phyloP scores from a whole-genome alignment of 2,888 invertebrate species.

The Agrochola lychnidis region DNA sequence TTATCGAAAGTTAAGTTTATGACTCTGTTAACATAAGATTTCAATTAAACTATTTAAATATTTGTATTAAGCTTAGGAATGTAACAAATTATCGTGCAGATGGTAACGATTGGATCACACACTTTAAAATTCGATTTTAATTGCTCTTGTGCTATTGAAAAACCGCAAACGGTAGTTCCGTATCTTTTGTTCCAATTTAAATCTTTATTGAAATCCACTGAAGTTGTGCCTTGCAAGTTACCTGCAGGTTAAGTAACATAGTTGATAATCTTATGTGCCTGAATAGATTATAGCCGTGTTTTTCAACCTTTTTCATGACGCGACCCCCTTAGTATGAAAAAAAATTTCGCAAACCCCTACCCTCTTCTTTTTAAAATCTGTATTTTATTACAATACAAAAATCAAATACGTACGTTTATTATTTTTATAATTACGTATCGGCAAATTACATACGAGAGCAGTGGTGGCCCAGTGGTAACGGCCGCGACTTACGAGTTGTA shows the following conservation, averaged over 20 bases:
- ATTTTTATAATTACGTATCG: no score
- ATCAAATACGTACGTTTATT: no score
- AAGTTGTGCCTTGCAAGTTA: background rate
- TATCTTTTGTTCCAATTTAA: background rate
- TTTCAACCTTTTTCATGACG: no score
- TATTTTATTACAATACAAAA: no score
- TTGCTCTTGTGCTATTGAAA: background rate
- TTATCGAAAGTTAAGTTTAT: background rate
- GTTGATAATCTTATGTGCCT: background rate
- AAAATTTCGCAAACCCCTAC: no score
- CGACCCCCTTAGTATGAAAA: no score
- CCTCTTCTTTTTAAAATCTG: no score
- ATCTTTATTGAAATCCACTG: background rate
- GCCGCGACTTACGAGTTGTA: no score
- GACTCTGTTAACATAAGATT: conserved; percentile 14
- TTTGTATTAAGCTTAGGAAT: conserved; percentile 20
- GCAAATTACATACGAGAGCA: no score
- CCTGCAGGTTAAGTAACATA: background rate
- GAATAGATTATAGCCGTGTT: no score
- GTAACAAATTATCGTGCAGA: conserved; percentile 6
- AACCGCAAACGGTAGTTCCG: background rate
- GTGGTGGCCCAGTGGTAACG: no score
- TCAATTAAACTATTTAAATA: conserved; percentile 15
- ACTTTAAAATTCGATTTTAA: conserved; percentile 12
- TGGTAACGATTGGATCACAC: conserved; percentile 17